Evolutionary conservation across 1,140 invertebrate species (phyloP), one percentile per base, ranked within the genome.

Genomic region (Temnothorax curvispinosus): DNA sequence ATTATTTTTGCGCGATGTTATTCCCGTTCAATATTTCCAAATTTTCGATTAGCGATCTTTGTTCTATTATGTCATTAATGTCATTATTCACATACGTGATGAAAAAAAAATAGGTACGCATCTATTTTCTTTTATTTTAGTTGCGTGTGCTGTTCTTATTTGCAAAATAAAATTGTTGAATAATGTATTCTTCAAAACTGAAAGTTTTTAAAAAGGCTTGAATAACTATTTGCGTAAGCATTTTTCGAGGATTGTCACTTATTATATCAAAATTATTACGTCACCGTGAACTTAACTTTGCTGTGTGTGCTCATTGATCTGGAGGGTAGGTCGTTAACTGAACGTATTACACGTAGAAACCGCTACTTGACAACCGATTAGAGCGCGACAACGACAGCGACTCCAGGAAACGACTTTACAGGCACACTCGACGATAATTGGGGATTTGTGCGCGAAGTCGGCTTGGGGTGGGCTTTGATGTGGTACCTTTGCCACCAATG

Each of bases 351-450:
- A 47, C 86, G 58, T 85, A 15, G 47, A 56, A 71, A 58, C 44
- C 38, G 65, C 82, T 86, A 77, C 89, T 90, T 86, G 89, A 86
- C 87, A 85, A 86, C 87, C 89, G 77, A 90, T 90, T 90, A 90
- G 62, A 86, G 89, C n/a, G 44, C 52, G 21, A 64, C 78, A 84
- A 47, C 64, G 77, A 65, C 44, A 69, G 41, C 54, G 77, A 86
- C 38, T 85, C 52, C 62, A 86, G 87, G 60, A 85, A 75, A 86
- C 62, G 86, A 85, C 62, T 85, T 80, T 77, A 64, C 75, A 64
- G 52, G 62, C 71, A 15, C 7, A 78, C 50, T 76, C 60, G 27
- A 88, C 65, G 81, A 90, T 91, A 90, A 90, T 90, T 90, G 89
- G 75, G 87, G 89, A 90, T 90, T 90, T 81, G 75, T 52, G 77